Conservation (phyloP, 2,888 invertebrate species). For the Dioctria rufipes region DNA sequence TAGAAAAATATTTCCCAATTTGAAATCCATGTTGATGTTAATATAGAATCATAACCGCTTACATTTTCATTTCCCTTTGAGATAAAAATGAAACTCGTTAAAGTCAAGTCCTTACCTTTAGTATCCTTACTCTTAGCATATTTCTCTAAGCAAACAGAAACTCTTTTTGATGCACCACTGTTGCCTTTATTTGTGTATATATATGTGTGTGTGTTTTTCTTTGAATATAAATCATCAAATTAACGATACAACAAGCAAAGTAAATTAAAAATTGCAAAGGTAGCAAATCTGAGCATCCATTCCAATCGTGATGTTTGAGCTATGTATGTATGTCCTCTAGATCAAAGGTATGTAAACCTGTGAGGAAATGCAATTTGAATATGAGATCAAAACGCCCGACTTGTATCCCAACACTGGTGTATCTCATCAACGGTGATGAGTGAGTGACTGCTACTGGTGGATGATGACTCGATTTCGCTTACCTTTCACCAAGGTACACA, state of each 20-base stretch:
- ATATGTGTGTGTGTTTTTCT: background rate
- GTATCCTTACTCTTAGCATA: too few relatives aligned
- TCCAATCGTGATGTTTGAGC: conserved; percentile 19
- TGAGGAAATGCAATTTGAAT: conserved; percentile 41
- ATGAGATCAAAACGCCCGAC: conserved; percentile 35
- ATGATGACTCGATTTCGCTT: too few relatives aligned
- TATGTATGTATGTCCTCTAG: background rate
- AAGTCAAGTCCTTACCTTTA: too few relatives aligned
- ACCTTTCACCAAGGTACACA: too few relatives aligned
- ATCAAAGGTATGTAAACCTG: conserved; percentile 41
- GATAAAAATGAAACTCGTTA: too few relatives aligned
- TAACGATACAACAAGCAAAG: conserved; percentile 4
- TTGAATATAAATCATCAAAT: conserved; percentile 34
- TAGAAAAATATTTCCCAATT: too few relatives aligned
- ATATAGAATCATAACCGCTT: too few relatives aligned
- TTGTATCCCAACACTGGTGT: conserved; percentile 10
- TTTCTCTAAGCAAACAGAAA: too few relatives aligned
- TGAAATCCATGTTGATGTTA: too few relatives aligned
- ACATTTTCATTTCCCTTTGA: too few relatives aligned
- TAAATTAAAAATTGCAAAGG: conserved; percentile 34
- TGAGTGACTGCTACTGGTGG: background rate
- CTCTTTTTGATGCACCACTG: too few relatives aligned
- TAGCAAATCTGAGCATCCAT: conserved; percentile 20
- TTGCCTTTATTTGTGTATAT: too few relatives aligned
- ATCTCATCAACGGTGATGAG: conserved; percentile 8